Conservation (phyloP, 2,888 invertebrate genomes). For the Petrolisthes cinctipes region DNA sequence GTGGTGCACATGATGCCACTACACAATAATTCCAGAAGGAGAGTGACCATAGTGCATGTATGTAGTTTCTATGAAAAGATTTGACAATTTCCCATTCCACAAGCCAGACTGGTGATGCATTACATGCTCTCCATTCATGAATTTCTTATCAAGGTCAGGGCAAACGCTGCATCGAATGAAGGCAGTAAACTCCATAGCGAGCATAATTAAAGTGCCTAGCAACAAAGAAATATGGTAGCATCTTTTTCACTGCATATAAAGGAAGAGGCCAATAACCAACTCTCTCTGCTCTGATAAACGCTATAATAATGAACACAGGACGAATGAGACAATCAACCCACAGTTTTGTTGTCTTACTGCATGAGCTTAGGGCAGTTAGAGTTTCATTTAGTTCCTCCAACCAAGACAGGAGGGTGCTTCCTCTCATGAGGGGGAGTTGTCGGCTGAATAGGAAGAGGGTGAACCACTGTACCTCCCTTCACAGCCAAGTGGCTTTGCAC, state of each 20-base stretch:
- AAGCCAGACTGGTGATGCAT: constrained; percentile 8
- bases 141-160: neutral
- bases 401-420: no score
- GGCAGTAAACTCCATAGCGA: neutral
- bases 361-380: no score
- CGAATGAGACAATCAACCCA: neutral
- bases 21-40: constrained; percentile 7
- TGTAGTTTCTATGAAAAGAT: constrained; percentile 16
- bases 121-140: constrained; percentile 6
- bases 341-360: constrained; percentile 12
- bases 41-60: constrained; percentile 16
- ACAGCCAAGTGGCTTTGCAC: no score
- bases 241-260: neutral
- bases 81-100: neutral
- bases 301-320: constrained; percentile 11
- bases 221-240: constrained; percentile 15
- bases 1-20: no score
- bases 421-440: no score
- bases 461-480: no score
- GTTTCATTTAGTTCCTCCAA: no score
- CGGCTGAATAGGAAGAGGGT: no score
- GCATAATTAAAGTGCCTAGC: constrained; percentile 7
- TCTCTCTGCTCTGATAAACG: constrained; percentile 10
- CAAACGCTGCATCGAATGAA: neutral
- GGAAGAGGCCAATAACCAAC: neutral